These are phyloP conservation scores for Gadopsis marmoratus DNA, from an alignment of 2,797 vertebrate species.

Conservation along the genomic window DNA sequence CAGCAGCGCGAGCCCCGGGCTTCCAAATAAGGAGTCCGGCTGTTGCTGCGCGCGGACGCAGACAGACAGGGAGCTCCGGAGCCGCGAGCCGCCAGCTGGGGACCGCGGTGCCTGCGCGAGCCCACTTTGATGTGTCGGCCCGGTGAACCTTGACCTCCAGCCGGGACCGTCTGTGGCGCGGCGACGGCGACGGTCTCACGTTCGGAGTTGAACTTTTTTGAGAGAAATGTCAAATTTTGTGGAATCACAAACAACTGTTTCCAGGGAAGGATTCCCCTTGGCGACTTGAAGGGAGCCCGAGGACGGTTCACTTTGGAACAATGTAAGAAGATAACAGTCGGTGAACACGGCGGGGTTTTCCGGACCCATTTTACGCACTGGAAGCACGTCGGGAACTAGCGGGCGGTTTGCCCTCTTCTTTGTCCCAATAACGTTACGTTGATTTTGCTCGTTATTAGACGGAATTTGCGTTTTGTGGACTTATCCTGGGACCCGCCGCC, in stretches of 20 bases:
- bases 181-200: too few relatives aligned
- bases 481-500: slow-evolving; percentile 67
- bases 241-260: slow-evolving; percentile 49
- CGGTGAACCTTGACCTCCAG: slow-evolving; percentile 50
- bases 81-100: slow-evolving; percentile 70
- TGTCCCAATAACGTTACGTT: background rate
- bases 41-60: slow-evolving; percentile 78
- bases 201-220: too few relatives aligned
- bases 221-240: slow-evolving; percentile 25
- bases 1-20: slow-evolving; percentile 74
- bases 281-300: slow-evolving; percentile 16
- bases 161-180: too few relatives aligned
- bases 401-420: slow-evolving; percentile 34
- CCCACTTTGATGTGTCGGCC: slow-evolving; percentile 56
- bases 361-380: slow-evolving; percentile 51
- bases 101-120: slow-evolving; percentile 64
- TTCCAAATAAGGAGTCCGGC: slow-evolving; percentile 90
- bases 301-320: slow-evolving; percentile 49
- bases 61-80: slow-evolving; percentile 74
- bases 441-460: background rate
- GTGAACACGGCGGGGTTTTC: slow-evolving; percentile 53
- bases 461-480: slow-evolving; percentile 60
- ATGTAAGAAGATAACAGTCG: slow-evolving; percentile 34
- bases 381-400: slow-evolving; percentile 63
- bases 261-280: slow-evolving; percentile 16